Evolutionary conservation across 1,140 invertebrate species (phyloP), one percentile per base, ranked within the genome.

Genomic region (Drosophila repleta): DNA sequence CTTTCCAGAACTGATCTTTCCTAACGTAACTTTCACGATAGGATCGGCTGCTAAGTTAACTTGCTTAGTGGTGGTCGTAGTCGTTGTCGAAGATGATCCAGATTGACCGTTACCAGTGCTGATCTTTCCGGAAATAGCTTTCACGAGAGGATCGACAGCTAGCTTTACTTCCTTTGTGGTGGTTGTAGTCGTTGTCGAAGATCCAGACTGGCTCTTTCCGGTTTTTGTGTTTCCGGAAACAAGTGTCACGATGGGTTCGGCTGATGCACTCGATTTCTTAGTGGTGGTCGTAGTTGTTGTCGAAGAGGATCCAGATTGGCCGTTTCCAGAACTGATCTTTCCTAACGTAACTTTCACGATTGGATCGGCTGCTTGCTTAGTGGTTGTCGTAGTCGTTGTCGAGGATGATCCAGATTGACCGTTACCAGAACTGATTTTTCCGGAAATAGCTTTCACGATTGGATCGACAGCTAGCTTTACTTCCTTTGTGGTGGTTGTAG

Each of bases 41-140:
- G 29, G 29, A 10, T 45, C 46, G 11, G 13, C 64, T 11, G 7
- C 15, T 49, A 29, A 18, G 2, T 0, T 37, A 3, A 24, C 1
- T 15, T 41, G 3, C n/a, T 56, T 37, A 11, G 53, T 24, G 32
- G 13, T 55, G 13, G 32, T 55, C 13, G 18, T 55, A n/a, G 52
- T 55, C 15, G 29, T 55, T 13, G 52, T 60, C 4, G 29, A 4
- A 0, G 29, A 53, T 0, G n/a, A 37, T 62, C 26, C 32, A 15
- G 53, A 62, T 10, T 61, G 57, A 17, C 21, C 11, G 1, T 35
- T 35, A 11, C 10, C 32, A 3, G 29, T 29, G 8, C 2, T 8
- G 8, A 21, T 35, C 18, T n/a, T 43, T 1, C 48, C 56, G 8
- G 48, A 21, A n/a, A 62, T 29, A 8, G 41, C 53, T 32, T 45